Evolutionary conservation across 2,797 vertebrate genomes (phyloP), one percentile per base, ranked within the genome.

Genomic region (Betta splendens): DNA sequence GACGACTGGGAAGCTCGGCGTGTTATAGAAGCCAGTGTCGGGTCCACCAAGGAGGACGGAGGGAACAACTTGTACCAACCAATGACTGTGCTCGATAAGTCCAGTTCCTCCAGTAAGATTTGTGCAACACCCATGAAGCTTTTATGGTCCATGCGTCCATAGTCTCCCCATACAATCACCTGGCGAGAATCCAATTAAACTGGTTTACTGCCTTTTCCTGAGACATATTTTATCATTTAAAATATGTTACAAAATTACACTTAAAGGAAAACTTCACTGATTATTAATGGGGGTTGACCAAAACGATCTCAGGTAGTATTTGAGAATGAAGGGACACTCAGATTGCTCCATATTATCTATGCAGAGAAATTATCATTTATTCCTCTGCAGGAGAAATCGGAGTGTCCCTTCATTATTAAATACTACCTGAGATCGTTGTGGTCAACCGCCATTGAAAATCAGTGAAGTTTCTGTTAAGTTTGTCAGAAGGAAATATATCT

Each of bases 1-100:
- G 97, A 98, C 10, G 97, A 94, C 75, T 98, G 97, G 79, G 97
- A 99, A 86, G 96, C 96, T 83, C 96, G 93, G 48, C 96, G 94
- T 21, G 97, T 99, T 57, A 98, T 81, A 58, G 97, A 96, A 73
- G 97, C 94, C 53, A 99, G 89, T 5, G 97, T 98, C 56, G 97
- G 95, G 81, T 99, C 97, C 87, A 99, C 97, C 87, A 99, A 85
- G 1, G 97, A 99, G 12, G 97, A 98, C 0, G 97, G 96, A 13
- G 97, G 97, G 86, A 99, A 99, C 83, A 99, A 89, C 89, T 99
- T 99, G 89, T 99, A 99, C 97, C 97, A 99, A 90, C 96, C 97
- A 76, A 99, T 99, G 77, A 98, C 97, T 85, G 97, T 98, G 81
- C 96, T 99, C 84, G 97, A 95, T 71, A 99, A 91, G 89, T 99